Evolutionary conservation across 2,797 vertebrate genomes (phyloP).

Genomic region (Mormyrops boulengeri): DNA sequence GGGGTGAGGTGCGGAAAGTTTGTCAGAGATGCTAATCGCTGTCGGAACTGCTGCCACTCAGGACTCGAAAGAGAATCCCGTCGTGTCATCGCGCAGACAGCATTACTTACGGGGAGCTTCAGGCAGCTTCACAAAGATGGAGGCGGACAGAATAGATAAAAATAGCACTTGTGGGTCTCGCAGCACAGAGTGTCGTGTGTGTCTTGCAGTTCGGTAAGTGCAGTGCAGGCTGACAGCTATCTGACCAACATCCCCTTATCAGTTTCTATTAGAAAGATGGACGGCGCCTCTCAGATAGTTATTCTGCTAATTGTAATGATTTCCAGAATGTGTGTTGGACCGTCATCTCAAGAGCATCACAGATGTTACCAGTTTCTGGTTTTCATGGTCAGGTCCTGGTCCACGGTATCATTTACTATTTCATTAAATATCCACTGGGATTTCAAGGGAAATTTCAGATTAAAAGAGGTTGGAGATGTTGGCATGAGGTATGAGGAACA

Average conservation of each 20-base stretch:
- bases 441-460: not conserved
- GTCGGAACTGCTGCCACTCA: not conserved
- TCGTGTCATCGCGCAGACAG: not conserved
- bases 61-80: not conserved
- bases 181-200: not conserved
- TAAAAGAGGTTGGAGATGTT: not conserved
- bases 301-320: not conserved
- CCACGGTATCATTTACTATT: not conserved
- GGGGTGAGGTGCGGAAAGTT: not conserved
- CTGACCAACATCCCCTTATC: not conserved
- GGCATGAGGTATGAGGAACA: not conserved
- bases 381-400: not conserved
- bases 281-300: not conserved
- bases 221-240: not conserved
- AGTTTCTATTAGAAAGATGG: not conserved
- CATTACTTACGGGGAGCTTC: not conserved
- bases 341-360: not conserved
- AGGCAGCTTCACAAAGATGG: not conserved
- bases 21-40: constrained; percentile 4
- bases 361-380: not conserved
- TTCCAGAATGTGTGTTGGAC: not conserved
- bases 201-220: not conserved
- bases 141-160: not conserved
- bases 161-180: not conserved
- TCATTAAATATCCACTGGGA: not conserved